Conservation (phyloP, 2,113 vertebrate genomes). For the Haemorhous mexicanus region DNA sequence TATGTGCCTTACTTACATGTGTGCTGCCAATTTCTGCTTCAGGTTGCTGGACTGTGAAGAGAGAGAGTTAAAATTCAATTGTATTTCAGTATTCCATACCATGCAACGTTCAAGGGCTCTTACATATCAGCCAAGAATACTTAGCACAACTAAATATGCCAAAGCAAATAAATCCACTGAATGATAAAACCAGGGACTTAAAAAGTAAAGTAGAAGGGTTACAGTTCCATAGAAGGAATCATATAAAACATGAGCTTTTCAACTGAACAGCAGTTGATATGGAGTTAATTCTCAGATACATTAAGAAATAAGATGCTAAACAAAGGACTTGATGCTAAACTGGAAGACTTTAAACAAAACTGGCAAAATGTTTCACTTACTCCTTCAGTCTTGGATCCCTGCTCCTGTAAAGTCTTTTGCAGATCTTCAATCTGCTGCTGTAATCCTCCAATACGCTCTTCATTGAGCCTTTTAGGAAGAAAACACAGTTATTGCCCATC, state of each 20-base stretch:
- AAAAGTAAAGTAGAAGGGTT: background rate
- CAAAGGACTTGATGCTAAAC: background rate
- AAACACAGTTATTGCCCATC: background rate
- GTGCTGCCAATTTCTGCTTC: slow-evolving; percentile 92
- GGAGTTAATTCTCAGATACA: background rate
- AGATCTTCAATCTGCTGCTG: slow-evolving; percentile 95
- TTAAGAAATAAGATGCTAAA: background rate
- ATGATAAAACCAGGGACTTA: background rate
- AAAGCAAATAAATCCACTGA: background rate
- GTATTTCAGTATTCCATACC: background rate
- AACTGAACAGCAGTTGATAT: background rate
- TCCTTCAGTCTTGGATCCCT: slow-evolving; percentile 87
- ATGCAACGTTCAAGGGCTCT: background rate
- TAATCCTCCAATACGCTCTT: slow-evolving; percentile 82
- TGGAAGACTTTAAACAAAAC: background rate
- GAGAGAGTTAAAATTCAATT: slow-evolving; percentile 48
- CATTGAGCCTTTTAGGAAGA: slow-evolving; percentile 76
- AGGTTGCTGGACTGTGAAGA: slow-evolving; percentile 86
- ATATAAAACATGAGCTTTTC: background rate
- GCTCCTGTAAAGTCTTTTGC: slow-evolving; percentile 90
- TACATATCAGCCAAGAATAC: background rate
- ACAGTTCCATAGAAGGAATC: background rate
- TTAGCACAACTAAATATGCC: background rate
- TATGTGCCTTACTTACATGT: slow-evolving; percentile 86
- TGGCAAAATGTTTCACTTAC: slow-evolving; percentile 73